Conservation (phyloP, 2,888 invertebrate genomes). For the Dynastes maya region DNA sequence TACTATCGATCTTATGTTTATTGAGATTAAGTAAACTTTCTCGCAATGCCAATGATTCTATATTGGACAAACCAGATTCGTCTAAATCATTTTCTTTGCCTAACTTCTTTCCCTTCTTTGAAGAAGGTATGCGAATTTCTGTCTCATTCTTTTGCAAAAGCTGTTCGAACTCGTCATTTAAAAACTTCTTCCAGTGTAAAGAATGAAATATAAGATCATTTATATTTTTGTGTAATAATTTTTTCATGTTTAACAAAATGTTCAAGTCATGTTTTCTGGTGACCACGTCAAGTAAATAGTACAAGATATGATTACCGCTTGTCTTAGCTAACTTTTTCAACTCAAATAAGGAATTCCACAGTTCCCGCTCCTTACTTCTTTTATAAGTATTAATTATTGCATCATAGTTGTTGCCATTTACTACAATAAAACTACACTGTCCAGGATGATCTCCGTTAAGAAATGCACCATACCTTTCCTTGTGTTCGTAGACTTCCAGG, state of each 20-base stretch:
- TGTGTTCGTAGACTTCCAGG: neutral
- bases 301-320: neutral
- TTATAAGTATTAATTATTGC: neutral
- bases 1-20: neutral
- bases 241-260: neutral
- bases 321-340: neutral
- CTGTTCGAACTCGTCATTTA: neutral
- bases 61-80: neutral
- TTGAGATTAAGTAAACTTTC: neutral
- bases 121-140: too few relatives aligned
- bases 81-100: neutral
- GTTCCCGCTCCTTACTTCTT: neutral
- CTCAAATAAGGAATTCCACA: slow-evolving; percentile 13
- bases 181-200: neutral
- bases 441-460: neutral
- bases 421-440: neutral
- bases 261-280: slow-evolving; percentile 12
- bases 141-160: neutral
- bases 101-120: neutral
- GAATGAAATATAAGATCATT: slow-evolving; percentile 22
- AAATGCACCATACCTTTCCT: neutral
- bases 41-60: neutral
- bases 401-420: neutral
- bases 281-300: neutral
- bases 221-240: neutral